Conservation (phyloP, 2,113 vertebrate genomes). For the Electrona antarctica region DNA sequence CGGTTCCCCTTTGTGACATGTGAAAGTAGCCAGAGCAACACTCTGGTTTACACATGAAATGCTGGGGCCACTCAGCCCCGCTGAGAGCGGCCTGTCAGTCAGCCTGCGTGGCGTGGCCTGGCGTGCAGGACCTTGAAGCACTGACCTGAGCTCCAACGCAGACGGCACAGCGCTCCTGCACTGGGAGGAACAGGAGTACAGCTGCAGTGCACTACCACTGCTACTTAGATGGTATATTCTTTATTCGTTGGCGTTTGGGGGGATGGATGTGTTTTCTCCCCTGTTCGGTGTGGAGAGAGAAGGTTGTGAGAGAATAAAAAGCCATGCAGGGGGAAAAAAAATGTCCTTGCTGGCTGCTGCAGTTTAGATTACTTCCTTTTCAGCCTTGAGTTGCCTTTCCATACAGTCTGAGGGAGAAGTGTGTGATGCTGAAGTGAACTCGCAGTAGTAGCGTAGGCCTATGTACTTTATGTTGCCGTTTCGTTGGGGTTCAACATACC, state of each 20-base stretch:
- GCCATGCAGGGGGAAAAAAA: not conserved
- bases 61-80: slow-evolving; percentile 76
- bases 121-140: slow-evolving; percentile 65
- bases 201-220: not conserved
- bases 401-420: not conserved
- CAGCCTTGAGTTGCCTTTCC: not conserved
- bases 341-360: slow-evolving; percentile 16
- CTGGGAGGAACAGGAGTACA: slow-evolving; percentile 8
- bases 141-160: slow-evolving; percentile 49
- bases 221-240: not conserved
- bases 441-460: too few species aligned
- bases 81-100: slow-evolving; percentile 78
- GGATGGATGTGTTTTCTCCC: slow-evolving; percentile 27
- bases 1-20: slow-evolving; percentile 80
- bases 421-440: too few species aligned
- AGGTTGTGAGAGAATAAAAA: slow-evolving; percentile 1
- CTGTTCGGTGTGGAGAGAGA: not conserved
- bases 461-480: too few species aligned
- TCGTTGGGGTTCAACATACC: too few species aligned
- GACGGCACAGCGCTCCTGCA: slow-evolving; percentile 25
- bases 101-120: slow-evolving; percentile 14
- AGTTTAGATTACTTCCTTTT: not conserved
- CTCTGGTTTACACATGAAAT: slow-evolving; percentile 83
- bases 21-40: slow-evolving; percentile 81
- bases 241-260: slow-evolving; percentile 12